These are phyloP conservation scores for Miichthys miiuy DNA, from an alignment of 2,797 vertebrate genomes.

Conservation along the genomic window DNA sequence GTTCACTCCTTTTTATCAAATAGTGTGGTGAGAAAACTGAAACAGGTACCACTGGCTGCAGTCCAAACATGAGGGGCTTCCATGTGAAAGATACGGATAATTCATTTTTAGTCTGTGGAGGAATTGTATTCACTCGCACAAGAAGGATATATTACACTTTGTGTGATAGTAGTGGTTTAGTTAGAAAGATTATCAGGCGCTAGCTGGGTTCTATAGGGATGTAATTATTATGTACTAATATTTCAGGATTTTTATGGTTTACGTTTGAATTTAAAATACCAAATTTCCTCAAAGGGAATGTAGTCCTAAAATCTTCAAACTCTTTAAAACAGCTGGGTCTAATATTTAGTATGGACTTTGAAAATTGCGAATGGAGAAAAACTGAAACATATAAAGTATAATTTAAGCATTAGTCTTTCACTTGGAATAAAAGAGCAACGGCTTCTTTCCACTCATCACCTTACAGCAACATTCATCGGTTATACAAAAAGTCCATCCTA, in stretches of 20 bases:
- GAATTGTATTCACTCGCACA: neutral
- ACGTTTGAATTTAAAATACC: neutral
- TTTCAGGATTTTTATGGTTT: neutral
- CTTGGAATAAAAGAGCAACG: neutral
- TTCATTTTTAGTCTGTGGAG: constrained; percentile 27
- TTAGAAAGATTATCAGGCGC: neutral
- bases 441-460: neutral
- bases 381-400: neutral
- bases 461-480: neutral
- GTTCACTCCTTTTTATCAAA: constrained; percentile 69
- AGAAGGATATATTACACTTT: constrained; percentile 15
- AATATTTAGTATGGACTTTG: neutral
- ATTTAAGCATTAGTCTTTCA: neutral
- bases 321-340: neutral
- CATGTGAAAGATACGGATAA: constrained; percentile 33
- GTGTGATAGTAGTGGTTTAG: neutral
- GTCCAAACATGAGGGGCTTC: constrained; percentile 42
- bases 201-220: neutral
- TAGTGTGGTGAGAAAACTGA: constrained; percentile 46
- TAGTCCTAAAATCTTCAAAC: neutral
- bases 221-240: neutral
- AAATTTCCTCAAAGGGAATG: neutral
- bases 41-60: constrained; percentile 44
- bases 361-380: no score
- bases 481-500: neutral